Evolutionary conservation across 2,888 invertebrate species (phyloP).

Genomic region (Lithophane socia): DNA sequence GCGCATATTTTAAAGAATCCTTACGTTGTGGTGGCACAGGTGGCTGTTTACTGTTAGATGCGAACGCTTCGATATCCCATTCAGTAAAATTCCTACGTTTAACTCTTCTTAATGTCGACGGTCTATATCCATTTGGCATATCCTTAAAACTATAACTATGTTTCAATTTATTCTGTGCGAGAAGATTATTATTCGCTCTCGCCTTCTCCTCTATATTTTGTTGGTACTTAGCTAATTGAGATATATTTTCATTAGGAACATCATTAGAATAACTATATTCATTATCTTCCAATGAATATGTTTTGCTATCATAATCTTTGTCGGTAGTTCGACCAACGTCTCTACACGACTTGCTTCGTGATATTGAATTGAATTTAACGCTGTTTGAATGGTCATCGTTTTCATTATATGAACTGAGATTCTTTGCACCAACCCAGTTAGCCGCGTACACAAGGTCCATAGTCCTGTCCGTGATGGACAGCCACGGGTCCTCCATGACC

Average conservation of each 20-base stretch:
- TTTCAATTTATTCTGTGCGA: slow-evolving; percentile 88
- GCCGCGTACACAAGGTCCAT: slow-evolving; percentile 96
- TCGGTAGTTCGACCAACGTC: slow-evolving; percentile 83
- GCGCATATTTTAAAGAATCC: slow-evolving; percentile 89
- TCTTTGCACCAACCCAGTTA: slow-evolving; percentile 95
- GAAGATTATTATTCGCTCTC: slow-evolving; percentile 88
- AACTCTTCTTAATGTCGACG: slow-evolving; percentile 90
- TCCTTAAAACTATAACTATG: slow-evolving; percentile 91
- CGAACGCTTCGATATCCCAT: slow-evolving; percentile 90
- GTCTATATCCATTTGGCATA: slow-evolving; percentile 91
- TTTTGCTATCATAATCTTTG: slow-evolving; percentile 78
- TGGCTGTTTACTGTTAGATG: slow-evolving; percentile 81
- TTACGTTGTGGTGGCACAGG: slow-evolving; percentile 86
- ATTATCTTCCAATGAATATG: slow-evolving; percentile 80
- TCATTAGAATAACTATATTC: slow-evolving; percentile 79
- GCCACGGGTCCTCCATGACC: slow-evolving; percentile 94
- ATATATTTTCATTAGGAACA: slow-evolving; percentile 85
- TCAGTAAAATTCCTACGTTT: slow-evolving; percentile 90
- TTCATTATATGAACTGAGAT: slow-evolving; percentile 86
- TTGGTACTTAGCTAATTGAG: slow-evolving; percentile 91
- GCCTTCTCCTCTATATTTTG: slow-evolving; percentile 90
- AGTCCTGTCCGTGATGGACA: slow-evolving; percentile 92
- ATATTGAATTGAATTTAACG: slow-evolving; percentile 86
- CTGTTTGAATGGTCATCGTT: slow-evolving; percentile 79
- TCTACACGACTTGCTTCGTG: slow-evolving; percentile 88